Evolutionary conservation across 1,140 invertebrate genomes (phyloP).

Genomic region (Panagrolaimus sp.): DNA sequence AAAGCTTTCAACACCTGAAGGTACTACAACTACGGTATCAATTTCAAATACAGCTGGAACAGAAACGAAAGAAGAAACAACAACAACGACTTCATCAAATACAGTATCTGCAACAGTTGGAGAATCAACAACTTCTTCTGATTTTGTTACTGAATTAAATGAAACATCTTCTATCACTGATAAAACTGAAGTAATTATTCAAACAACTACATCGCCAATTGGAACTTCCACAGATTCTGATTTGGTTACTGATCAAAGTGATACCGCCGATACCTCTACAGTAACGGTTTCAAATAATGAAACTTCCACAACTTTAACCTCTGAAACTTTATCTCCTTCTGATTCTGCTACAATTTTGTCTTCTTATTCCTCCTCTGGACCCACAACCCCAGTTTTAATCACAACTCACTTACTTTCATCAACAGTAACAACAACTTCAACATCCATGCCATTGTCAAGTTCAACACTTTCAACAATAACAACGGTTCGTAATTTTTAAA

Average conservation of each 20-base stretch:
- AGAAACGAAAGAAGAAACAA: not conserved
- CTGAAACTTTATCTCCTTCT: not conserved
- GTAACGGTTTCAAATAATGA: not conserved
- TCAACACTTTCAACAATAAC: not conserved
- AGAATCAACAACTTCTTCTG: not conserved
- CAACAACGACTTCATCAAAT: not conserved
- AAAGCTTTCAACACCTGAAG: no score
- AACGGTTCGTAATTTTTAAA: not conserved
- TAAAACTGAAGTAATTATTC: not conserved
- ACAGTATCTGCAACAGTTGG: not conserved
- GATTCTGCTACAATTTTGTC: not conserved
- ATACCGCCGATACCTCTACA: not conserved
- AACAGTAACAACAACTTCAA: not conserved
- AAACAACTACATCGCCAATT: not conserved
- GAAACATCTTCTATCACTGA: not conserved
- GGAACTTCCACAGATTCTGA: slow-evolving; percentile 1
- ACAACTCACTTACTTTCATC: not conserved
- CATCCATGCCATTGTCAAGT: slow-evolving; percentile 6
- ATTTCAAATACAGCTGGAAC: not conserved
- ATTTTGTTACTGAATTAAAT: not conserved
- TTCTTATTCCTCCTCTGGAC: not conserved
- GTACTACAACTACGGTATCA: no score
- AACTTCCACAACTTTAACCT: not conserved
- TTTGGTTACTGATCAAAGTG: not conserved
- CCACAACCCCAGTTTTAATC: not conserved